phyloP scores from a whole-genome alignment of 23 tunicate genomes.

The Ciona savignyi region DNA sequence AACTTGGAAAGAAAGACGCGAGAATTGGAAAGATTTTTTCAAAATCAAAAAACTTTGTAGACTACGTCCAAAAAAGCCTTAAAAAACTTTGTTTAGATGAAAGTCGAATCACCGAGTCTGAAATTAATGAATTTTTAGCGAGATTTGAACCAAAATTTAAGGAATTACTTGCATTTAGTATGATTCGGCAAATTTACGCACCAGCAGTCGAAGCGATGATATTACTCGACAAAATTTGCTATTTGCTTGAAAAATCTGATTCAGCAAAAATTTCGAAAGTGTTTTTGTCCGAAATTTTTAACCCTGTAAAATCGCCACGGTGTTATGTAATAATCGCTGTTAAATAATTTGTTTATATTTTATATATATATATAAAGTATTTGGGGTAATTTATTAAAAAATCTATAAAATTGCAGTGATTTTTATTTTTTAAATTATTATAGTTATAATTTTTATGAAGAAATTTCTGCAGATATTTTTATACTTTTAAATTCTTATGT shows the following conservation, averaged over 20 bases:
- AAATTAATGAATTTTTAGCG: slow-evolving; percentile 15
- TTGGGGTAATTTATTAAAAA: not conserved
- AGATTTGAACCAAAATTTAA: slow-evolving; percentile 22
- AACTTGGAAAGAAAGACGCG: slow-evolving; percentile 15
- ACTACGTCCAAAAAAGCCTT: slow-evolving; percentile 52
- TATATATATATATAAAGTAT: not conserved
- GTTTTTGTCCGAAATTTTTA: slow-evolving; percentile 45
- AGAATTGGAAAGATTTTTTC: slow-evolving; percentile 68
- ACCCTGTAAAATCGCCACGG: slow-evolving; percentile 68
- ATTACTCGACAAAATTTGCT: slow-evolving; percentile 47
- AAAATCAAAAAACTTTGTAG: slow-evolving; percentile 55
- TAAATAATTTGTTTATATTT: not conserved
- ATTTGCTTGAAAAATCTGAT: slow-evolving; percentile 41
- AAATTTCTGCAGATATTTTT: too few relatives aligned
- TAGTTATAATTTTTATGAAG: too few relatives aligned
- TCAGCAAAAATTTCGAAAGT: slow-evolving; percentile 9
- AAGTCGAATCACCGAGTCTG: slow-evolving; percentile 19
- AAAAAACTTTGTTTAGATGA: slow-evolving; percentile 30
- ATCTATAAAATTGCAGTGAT: not conserved
- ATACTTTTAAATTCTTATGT: too few relatives aligned
- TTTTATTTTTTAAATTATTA: not conserved
- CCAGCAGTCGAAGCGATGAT: slow-evolving; percentile 84
- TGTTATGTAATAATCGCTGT: slow-evolving; percentile 62
- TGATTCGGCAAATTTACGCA: slow-evolving; percentile 51
- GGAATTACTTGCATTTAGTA: slow-evolving; percentile 51